Conservation (phyloP, 2,888 invertebrate species). For the Dichetophora obliterata region DNA sequence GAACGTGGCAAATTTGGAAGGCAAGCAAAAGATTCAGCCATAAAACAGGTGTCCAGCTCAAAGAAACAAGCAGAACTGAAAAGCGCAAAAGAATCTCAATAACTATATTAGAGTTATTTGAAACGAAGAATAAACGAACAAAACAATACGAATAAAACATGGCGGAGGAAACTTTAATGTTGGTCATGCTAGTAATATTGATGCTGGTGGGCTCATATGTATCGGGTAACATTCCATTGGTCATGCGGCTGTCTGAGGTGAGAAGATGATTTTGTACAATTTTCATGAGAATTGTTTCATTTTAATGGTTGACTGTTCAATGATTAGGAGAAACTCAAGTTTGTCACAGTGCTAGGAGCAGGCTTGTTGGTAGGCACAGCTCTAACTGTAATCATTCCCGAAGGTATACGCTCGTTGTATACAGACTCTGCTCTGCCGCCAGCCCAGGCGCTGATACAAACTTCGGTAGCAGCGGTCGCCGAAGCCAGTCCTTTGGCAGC, state of each 20-base stretch:
- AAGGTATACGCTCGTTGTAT: slow-evolving; percentile 91
- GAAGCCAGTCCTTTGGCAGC: not conserved
- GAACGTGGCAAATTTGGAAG: slow-evolving; percentile 34
- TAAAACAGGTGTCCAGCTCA: slow-evolving; percentile 22
- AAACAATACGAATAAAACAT: slow-evolving; percentile 46
- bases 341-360: slow-evolving; percentile 95
- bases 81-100: slow-evolving; percentile 15
- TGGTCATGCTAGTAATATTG: slow-evolving; percentile 86
- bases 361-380: slow-evolving; percentile 98
- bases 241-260: slow-evolving; percentile 96
- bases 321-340: slow-evolving; percentile 88
- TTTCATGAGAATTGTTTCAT: not conserved
- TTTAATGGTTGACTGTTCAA: not conserved
- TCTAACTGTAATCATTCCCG: slow-evolving; percentile 97
- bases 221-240: slow-evolving; percentile 94
- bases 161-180: slow-evolving; percentile 82
- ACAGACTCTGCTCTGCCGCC: slow-evolving; percentile 61
- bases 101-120: not conserved
- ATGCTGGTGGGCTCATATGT: slow-evolving; percentile 97
- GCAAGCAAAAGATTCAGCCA: not conserved
- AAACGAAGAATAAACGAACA: not conserved
- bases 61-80: not conserved
- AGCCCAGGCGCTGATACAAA: not conserved
- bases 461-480: not conserved
- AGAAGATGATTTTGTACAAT: slow-evolving; percentile 50